Conservation (phyloP, 2,888 invertebrate genomes). For the Notodonta dromedarius region DNA sequence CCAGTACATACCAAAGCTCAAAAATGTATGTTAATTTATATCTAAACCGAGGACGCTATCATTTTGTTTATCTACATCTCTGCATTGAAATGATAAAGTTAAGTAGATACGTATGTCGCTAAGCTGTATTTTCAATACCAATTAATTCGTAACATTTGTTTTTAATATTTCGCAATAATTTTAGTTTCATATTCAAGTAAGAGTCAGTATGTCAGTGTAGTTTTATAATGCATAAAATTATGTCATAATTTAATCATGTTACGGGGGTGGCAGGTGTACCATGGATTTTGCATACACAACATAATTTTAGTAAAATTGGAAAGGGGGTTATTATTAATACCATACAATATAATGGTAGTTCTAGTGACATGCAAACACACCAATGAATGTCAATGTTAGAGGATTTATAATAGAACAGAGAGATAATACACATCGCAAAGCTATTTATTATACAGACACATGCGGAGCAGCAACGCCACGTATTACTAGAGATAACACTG, state of each 20-base stretch:
- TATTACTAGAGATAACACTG: background rate
- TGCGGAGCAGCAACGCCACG: conserved; percentile 6
- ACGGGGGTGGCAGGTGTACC: no score
- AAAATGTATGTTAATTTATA: background rate
- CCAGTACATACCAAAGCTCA: background rate
- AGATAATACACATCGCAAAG: conserved; percentile 18
- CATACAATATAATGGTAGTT: no score
- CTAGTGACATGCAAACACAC: no score
- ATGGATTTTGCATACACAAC: no score
- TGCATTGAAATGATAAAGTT: background rate
- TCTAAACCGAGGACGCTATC: background rate
- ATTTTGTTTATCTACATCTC: background rate
- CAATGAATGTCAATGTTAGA: background rate
- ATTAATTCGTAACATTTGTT: no score
- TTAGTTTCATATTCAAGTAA: background rate
- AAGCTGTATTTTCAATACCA: background rate
- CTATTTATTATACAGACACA: conserved; percentile 13
- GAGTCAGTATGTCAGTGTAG: background rate
- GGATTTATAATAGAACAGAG: background rate
- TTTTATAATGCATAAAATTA: no score
- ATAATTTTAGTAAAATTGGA: no score
- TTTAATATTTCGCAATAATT: no score
- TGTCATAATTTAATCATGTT: no score
- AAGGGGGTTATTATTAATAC: no score
- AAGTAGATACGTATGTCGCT: background rate